These are phyloP conservation scores for Tipula helvola DNA, from an alignment of 2,888 invertebrate genomes.

Conservation along the genomic window DNA sequence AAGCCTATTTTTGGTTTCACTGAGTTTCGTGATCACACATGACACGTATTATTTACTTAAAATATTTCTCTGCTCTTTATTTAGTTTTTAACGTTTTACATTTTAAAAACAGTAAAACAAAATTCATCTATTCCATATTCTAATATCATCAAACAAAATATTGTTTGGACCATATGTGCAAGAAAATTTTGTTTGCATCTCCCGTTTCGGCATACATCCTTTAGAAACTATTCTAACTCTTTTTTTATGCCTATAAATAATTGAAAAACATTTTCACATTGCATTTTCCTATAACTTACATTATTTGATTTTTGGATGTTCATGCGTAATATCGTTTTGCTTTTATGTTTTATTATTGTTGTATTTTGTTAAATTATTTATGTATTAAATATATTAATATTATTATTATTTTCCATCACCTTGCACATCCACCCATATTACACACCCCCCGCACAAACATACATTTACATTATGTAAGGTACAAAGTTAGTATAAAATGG, in stretches of 20 bases:
- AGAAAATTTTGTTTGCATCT: neutral
- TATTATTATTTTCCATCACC: neutral
- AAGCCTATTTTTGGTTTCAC: neutral
- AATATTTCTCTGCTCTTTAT: neutral
- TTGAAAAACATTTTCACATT: neutral
- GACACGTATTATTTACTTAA: neutral
- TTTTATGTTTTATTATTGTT: conserved; percentile 4
- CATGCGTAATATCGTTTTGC: neutral
- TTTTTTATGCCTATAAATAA: neutral
- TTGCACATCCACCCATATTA: neutral
- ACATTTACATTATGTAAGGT: neutral
- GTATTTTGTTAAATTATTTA: neutral
- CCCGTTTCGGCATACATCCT: neutral
- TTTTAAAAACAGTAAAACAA: neutral
- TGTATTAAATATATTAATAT: neutral
- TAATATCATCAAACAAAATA: neutral
- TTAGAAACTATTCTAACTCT: neutral
- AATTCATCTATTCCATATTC: neutral
- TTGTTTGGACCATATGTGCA: neutral
- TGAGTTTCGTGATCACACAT: neutral
- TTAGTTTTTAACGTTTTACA: neutral
- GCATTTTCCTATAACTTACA: neutral
- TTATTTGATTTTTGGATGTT: neutral
- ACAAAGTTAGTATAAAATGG: neutral
- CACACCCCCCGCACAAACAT: neutral